phyloP scores from a whole-genome alignment of 2,888 invertebrate genomes.

The Cryptocephalus primarius region DNA sequence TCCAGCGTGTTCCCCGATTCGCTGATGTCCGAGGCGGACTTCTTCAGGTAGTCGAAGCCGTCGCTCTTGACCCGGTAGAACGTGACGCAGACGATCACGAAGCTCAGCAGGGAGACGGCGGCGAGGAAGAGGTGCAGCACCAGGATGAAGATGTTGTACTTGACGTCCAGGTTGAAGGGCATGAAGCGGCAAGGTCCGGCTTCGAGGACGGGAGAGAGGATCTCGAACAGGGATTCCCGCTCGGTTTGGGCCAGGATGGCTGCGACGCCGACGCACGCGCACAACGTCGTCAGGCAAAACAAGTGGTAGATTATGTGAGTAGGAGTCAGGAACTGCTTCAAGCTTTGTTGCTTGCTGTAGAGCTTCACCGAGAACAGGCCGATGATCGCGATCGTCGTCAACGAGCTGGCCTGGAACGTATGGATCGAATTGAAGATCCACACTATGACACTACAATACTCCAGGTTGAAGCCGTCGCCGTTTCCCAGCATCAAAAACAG shows the following conservation, averaged over 20 bases:
- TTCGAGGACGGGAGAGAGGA: conserved; percentile 11
- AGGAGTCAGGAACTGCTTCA: conserved; percentile 33
- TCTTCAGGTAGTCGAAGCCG: conserved; percentile 33
- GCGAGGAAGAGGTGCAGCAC: conserved; percentile 42
- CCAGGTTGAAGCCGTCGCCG: conserved; percentile 20
- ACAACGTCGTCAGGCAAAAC: conserved; percentile 40
- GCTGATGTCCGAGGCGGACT: conserved; percentile 34
- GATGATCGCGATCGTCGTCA: conserved; percentile 41
- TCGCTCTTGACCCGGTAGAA: conserved; percentile 23
- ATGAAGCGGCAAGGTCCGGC: conserved; percentile 35
- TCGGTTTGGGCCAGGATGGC: conserved; percentile 38
- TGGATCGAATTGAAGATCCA: conserved; percentile 42
- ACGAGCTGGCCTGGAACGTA: conserved; percentile 41
- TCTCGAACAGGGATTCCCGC: conserved; percentile 3
- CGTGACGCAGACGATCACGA: conserved; percentile 32
- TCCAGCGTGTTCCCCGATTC: conserved; percentile 28
- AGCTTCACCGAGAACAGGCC: conserved; percentile 36
- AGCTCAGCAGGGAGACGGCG: conserved; percentile 37
- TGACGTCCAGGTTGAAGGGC: conserved; percentile 39
- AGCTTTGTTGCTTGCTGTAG: conserved; percentile 28
- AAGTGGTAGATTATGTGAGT: conserved; percentile 41
- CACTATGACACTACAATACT: conserved; percentile 38
- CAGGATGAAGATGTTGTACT: conserved; percentile 41
- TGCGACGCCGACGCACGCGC: conserved; percentile 43
- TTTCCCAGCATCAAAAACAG: conserved; percentile 26